phyloP scores from a whole-genome alignment of 2,113 vertebrate genomes.

The Carollia perspicillata region DNA sequence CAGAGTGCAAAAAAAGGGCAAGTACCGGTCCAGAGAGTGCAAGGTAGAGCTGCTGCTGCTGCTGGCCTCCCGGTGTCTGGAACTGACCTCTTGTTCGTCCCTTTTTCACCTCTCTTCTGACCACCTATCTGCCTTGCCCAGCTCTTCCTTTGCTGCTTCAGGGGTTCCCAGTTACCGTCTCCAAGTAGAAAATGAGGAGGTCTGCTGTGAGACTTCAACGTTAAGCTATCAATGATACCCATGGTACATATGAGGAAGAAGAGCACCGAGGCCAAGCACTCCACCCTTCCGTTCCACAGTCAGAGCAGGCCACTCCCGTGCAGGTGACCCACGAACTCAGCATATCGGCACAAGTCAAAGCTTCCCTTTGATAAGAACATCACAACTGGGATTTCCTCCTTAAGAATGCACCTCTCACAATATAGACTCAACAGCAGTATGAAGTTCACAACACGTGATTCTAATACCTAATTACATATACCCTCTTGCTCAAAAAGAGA shows the following conservation, averaged over 20 bases:
- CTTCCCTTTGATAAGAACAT: background rate
- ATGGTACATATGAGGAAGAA: background rate
- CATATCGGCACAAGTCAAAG: background rate
- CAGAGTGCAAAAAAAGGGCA: background rate
- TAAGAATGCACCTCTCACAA: background rate
- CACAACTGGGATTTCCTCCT: background rate
- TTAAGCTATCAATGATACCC: background rate
- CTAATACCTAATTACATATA: background rate
- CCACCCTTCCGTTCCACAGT: background rate
- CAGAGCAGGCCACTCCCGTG: background rate
- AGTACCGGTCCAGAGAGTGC: background rate
- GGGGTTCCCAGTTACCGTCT: background rate
- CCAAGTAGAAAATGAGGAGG: background rate
- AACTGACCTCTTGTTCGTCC: background rate
- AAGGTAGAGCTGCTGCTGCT: background rate
- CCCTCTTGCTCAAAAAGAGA: background rate
- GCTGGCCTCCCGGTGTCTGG: background rate
- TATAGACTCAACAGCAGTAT: background rate
- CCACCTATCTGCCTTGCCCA: background rate
- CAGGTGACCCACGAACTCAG: background rate
- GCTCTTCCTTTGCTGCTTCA: background rate
- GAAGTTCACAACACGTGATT: background rate
- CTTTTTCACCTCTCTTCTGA: background rate
- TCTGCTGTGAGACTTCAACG: background rate
- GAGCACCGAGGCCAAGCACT: background rate